These are phyloP conservation scores for Beroe ovata DNA, from an alignment of 37 sponge, comb jelly and placozoan species.

Conservation along the genomic window DNA sequence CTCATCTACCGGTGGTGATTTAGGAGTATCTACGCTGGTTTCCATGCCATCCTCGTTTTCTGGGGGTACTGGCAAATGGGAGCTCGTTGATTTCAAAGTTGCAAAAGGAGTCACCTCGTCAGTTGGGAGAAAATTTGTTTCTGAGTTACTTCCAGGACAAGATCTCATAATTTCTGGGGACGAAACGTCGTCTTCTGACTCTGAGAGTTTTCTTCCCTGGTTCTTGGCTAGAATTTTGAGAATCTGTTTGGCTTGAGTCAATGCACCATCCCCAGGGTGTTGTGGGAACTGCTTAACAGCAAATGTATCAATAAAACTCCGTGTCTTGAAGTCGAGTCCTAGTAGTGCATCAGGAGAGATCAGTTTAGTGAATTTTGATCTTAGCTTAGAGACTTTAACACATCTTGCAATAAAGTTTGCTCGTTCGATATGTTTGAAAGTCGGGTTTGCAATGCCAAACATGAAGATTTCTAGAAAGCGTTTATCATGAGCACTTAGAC, in stretches of 20 bases:
- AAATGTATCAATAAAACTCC: not conserved
- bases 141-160: not conserved
- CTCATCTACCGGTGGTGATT: no score
- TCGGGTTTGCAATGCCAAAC: slow-evolving; percentile 11
- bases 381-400: not conserved
- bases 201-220: not conserved
- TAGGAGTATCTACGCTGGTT: no score
- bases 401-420: not conserved
- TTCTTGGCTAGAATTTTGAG: not conserved
- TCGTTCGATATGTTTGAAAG: not conserved
- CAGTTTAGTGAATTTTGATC: not conserved
- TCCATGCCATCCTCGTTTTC: no score
- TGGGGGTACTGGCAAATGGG: not conserved
- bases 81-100: not conserved
- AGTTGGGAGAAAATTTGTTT: not conserved
- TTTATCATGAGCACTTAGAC: not conserved
- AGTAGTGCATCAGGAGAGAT: not conserved
- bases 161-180: slow-evolving; percentile 47
- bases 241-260: not conserved
- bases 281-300: not conserved
- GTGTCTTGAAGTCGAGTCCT: not conserved
- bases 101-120: not conserved
- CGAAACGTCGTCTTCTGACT: not conserved
- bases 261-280: not conserved
- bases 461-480: not conserved